These are phyloP conservation scores for Colossoma macropomum DNA, from an alignment of 2,113 vertebrate genomes.

Conservation along the genomic window DNA sequence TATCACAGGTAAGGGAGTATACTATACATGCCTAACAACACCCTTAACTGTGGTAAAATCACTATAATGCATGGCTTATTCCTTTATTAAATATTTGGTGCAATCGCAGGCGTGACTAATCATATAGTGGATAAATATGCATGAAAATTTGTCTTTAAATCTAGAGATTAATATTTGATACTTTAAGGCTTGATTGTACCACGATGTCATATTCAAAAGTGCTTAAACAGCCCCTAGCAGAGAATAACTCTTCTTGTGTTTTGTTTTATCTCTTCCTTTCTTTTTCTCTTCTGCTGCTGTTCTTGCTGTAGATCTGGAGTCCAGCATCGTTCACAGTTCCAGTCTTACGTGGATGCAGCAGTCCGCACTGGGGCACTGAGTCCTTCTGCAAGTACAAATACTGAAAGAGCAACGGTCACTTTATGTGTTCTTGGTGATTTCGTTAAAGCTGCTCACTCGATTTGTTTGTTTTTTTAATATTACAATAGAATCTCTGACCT, in stretches of 20 bases:
- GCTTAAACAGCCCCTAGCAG: background rate
- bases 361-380: constrained; percentile 77
- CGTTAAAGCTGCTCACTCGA: constrained; percentile 91
- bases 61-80: too few relatives aligned
- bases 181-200: too few relatives aligned
- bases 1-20: too few relatives aligned
- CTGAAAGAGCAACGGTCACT: constrained; percentile 89
- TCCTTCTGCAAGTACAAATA: constrained; percentile 97
- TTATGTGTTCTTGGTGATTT: constrained; percentile 93
- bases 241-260: too few relatives aligned
- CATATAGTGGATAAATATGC: too few relatives aligned
- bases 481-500: constrained; percentile 36
- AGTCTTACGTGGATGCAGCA: constrained; percentile 90
- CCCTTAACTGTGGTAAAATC: too few relatives aligned
- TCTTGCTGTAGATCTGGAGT: constrained; percentile 85
- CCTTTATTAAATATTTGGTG: too few relatives aligned
- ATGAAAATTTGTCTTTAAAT: too few relatives aligned
- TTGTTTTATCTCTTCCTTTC: constrained; percentile 14
- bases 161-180: too few relatives aligned
- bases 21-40: too few relatives aligned
- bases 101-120: too few relatives aligned
- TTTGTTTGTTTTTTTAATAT: constrained; percentile 63
- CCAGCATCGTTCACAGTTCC: constrained; percentile 96
- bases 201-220: background rate
- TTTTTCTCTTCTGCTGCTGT: constrained; percentile 13